Percentiles rank a stretch among this genome's conserved stretches.
phyloP scores from a whole-genome alignment of 1,140 invertebrate genomes.

The Procambarus virginalis region DNA sequence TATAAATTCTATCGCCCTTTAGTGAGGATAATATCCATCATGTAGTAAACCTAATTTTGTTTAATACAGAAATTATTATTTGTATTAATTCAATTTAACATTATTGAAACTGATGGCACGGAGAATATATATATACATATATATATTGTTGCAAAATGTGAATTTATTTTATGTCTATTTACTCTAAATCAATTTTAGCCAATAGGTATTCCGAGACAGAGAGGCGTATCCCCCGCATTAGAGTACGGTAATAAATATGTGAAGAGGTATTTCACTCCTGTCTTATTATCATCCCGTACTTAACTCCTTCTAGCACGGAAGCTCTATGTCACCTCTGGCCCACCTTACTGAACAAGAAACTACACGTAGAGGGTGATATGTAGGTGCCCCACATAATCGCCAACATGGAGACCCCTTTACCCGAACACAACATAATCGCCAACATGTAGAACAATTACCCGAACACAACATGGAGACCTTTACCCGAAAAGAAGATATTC shows the following conservation, averaged over 20 bases:
- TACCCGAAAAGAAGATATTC: too few relatives aligned
- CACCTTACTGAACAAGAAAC: too few relatives aligned
- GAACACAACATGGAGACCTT: too few relatives aligned
- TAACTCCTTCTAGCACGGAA: too few relatives aligned
- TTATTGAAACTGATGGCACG: not conserved
- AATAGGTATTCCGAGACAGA: not conserved
- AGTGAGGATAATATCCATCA: conserved; percentile 7
- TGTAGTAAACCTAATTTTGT: not conserved
- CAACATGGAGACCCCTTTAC: too few relatives aligned
- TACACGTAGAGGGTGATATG: too few relatives aligned
- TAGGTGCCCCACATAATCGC: too few relatives aligned
- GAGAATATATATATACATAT: not conserved
- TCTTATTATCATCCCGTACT: not conserved
- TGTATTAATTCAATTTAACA: not conserved
- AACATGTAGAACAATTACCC: too few relatives aligned
- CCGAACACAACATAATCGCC: too few relatives aligned
- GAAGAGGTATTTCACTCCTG: not conserved
- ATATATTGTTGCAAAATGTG: not conserved
- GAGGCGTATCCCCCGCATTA: not conserved
- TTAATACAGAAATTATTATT: not conserved
- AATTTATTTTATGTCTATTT: not conserved
- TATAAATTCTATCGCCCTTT: conserved; percentile 1
- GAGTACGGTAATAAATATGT: not conserved
- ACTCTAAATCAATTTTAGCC: not conserved
- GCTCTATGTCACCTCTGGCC: too few relatives aligned